These are phyloP conservation scores for Hypocryptadius cinnamomeus DNA, from an alignment of 2,113 vertebrate genomes.

Conservation along the genomic window DNA sequence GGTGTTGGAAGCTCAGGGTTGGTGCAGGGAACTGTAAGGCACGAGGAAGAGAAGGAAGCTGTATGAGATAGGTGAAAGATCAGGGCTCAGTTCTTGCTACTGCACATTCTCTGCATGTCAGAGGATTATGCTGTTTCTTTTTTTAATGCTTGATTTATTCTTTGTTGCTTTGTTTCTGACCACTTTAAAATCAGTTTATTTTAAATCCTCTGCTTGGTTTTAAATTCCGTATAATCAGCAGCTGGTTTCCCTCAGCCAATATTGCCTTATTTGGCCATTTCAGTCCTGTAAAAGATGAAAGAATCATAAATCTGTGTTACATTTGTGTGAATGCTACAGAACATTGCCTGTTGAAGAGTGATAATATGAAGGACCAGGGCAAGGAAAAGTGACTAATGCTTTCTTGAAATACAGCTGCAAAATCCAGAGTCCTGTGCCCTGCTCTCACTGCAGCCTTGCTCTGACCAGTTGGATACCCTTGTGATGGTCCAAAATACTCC, in stretches of 20 bases:
- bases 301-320: neutral
- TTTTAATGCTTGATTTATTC: constrained; percentile 5
- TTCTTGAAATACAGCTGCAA: neutral
- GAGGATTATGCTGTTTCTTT: neutral
- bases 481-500: neutral
- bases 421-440: neutral
- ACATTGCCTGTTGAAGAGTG: neutral
- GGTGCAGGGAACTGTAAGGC: neutral
- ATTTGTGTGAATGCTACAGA: neutral
- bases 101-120: neutral
- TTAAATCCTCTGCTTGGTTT: neutral
- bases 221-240: neutral
- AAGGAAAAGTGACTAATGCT: neutral
- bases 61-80: neutral
- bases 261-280: constrained; percentile 19
- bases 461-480: neutral
- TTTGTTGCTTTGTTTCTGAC: constrained; percentile 12
- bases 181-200: constrained; percentile 11
- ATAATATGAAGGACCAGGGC: neutral
- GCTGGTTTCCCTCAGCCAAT: neutral
- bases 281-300: neutral
- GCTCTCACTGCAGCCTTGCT: neutral
- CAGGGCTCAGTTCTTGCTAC: neutral
- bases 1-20: neutral
- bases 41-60: neutral